Evolutionary conservation across 2,888 invertebrate genomes (phyloP).

Genomic region (Tetragonisca angustula): DNA sequence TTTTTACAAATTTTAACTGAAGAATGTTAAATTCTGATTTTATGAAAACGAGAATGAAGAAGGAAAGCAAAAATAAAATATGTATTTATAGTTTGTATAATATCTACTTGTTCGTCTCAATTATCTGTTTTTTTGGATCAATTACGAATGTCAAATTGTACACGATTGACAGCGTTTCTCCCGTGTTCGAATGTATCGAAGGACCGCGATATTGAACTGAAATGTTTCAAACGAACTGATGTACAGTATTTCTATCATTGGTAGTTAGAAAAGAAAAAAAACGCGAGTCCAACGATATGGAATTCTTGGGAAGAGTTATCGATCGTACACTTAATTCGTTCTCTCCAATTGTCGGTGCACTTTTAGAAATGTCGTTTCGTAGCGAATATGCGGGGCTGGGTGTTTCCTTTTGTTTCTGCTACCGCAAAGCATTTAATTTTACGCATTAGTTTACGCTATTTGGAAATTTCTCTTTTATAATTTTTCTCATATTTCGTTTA

Average conservation of each 20-base stretch:
- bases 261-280: slow-evolving; percentile 59
- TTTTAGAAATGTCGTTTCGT: slow-evolving; percentile 44
- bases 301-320: slow-evolving; percentile 50
- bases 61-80: neutral
- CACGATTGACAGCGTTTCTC: slow-evolving; percentile 54
- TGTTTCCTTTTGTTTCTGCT: slow-evolving; percentile 26
- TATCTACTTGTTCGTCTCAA: slow-evolving; percentile 55
- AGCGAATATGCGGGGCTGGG: slow-evolving; percentile 45
- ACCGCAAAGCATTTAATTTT: slow-evolving; percentile 7
- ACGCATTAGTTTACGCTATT: neutral
- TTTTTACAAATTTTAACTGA: slow-evolving; percentile 34
- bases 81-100: slow-evolving; percentile 67
- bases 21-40: slow-evolving; percentile 43
- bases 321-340: slow-evolving; percentile 49
- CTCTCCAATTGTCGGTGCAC: slow-evolving; percentile 59
- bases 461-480: neutral
- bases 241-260: slow-evolving; percentile 73
- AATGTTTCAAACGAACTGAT: slow-evolving; percentile 65
- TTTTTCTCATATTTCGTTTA: neutral
- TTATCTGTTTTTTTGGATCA: slow-evolving; percentile 62
- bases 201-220: slow-evolving; percentile 40
- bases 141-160: slow-evolving; percentile 55
- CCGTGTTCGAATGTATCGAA: slow-evolving; percentile 33
- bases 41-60: neutral
- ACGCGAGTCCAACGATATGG: slow-evolving; percentile 39